phyloP scores from a whole-genome alignment of 2,113 vertebrate genomes.

The Entelurus aequoreus region DNA sequence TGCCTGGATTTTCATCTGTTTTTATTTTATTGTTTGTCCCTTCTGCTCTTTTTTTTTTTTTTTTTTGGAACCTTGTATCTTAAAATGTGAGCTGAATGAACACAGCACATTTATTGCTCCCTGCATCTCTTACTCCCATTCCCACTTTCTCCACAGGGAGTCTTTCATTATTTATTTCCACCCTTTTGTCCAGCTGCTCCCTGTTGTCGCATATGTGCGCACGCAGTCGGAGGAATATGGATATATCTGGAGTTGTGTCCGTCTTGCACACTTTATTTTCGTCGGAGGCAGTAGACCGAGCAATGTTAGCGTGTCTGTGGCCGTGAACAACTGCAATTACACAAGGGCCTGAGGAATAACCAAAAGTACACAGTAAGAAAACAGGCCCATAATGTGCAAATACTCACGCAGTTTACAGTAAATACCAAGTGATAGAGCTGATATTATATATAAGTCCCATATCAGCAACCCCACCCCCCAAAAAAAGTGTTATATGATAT shows the following conservation, averaged over 20 bases:
- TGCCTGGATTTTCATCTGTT: constrained; percentile 5
- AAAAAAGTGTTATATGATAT: too few relatives aligned
- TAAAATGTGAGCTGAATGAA: constrained; percentile 21
- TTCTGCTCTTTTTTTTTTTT: neutral
- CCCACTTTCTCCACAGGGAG: constrained; percentile 29
- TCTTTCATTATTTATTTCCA: constrained; percentile 51
- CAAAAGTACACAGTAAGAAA: constrained; percentile 4
- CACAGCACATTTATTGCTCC: constrained; percentile 12
- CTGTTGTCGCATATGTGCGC: constrained; percentile 6
- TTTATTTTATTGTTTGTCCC: neutral
- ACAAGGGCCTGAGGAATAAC: neutral
- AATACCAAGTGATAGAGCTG: neutral
- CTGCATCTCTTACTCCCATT: constrained; percentile 14
- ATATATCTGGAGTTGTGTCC: constrained; percentile 1
- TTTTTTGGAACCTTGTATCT: constrained; percentile 8
- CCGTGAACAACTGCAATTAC: neutral
- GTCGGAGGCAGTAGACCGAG: constrained; percentile 17
- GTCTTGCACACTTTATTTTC: constrained; percentile 40
- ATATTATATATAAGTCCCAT: too few relatives aligned
- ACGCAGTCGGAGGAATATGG: constrained; percentile 9
- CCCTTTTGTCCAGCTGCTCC: constrained; percentile 45
- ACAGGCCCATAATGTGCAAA: too few relatives aligned
- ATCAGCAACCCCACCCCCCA: too few relatives aligned
- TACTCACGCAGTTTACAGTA: neutral
- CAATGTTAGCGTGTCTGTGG: constrained; percentile 6